Evolutionary conservation across 2,113 vertebrate species (phyloP).

Genomic region (Poeciliopsis occidentalis): DNA sequence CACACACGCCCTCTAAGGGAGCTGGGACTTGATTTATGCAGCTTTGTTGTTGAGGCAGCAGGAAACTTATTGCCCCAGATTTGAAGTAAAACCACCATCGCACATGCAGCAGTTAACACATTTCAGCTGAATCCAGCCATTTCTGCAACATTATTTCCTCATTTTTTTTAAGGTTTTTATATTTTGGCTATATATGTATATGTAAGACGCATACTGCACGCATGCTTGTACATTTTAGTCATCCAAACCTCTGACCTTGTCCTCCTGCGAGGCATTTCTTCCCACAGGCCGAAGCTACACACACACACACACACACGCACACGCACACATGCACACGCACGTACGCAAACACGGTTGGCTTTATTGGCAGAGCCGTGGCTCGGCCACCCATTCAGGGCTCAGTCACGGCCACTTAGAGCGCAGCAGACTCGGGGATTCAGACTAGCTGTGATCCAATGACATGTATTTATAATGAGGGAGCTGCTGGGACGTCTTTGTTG

Average conservation of each 20-base stretch:
- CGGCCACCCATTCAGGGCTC: slow-evolving; percentile 81
- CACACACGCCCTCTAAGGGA: slow-evolving; percentile 46
- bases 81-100: slow-evolving; percentile 41
- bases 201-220: neutral
- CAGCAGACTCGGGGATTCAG: slow-evolving; percentile 78
- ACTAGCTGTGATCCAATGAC: slow-evolving; percentile 82
- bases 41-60: slow-evolving; percentile 74
- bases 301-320: slow-evolving; percentile 26
- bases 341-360: slow-evolving; percentile 45
- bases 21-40: slow-evolving; percentile 42
- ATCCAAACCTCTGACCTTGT: slow-evolving; percentile 58
- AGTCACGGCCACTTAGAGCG: slow-evolving; percentile 82
- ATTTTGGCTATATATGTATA: too few relatives aligned
- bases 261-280: slow-evolving; percentile 69
- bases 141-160: neutral
- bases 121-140: slow-evolving; percentile 15
- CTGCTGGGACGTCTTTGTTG: slow-evolving; percentile 77
- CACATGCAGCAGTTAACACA: slow-evolving; percentile 23
- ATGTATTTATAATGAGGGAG: slow-evolving; percentile 82
- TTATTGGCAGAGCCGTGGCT: slow-evolving; percentile 72
- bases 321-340: too few relatives aligned
- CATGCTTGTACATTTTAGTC: slow-evolving; percentile 48
- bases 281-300: slow-evolving; percentile 65
- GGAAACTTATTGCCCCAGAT: slow-evolving; percentile 73
- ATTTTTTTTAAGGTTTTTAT: neutral